These are phyloP conservation scores for Mormyrus lacerda DNA, from an alignment of 2,113 vertebrate genomes.

Conservation along the genomic window DNA sequence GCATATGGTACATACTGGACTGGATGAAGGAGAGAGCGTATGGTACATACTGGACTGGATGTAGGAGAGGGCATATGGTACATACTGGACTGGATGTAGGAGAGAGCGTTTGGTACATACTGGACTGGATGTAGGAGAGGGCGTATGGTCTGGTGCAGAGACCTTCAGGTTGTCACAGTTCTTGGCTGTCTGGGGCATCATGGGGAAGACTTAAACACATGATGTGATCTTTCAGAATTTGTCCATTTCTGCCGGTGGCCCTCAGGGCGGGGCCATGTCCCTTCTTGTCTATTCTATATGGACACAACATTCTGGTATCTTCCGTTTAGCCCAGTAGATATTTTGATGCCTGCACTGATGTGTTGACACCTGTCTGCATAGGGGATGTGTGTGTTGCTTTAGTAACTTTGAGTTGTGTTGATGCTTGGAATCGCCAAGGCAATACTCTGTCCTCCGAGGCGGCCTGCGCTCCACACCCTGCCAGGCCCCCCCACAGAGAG, in stretches of 20 bases:
- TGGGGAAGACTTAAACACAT: not conserved
- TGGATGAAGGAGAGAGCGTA: too few relatives aligned
- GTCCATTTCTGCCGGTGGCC: not conserved
- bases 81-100: not conserved
- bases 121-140: not conserved
- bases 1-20: too few relatives aligned
- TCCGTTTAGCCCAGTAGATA: not conserved
- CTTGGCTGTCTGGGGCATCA: not conserved
- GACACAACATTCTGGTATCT: not conserved
- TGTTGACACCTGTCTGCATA: conserved; percentile 11
- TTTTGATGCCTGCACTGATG: not conserved
- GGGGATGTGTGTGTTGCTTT: conserved; percentile 27
- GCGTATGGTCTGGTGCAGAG: not conserved
- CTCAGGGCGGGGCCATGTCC: not conserved
- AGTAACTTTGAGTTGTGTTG: conserved; percentile 24
- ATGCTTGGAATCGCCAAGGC: conserved; percentile 15
- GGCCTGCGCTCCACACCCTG: conserved; percentile 27
- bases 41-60: not conserved
- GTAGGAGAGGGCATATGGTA: too few relatives aligned
- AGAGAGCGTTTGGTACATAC: too few relatives aligned
- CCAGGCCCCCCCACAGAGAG: conserved; percentile 15
- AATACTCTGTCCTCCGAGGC: conserved; percentile 27
- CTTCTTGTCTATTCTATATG: not conserved
- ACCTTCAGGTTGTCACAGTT: not conserved
- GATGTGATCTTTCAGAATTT: not conserved